Evolutionary conservation across 2,888 invertebrate genomes (phyloP), one percentile per base, ranked within the genome.

Genomic region (Oscheius sp.): DNA sequence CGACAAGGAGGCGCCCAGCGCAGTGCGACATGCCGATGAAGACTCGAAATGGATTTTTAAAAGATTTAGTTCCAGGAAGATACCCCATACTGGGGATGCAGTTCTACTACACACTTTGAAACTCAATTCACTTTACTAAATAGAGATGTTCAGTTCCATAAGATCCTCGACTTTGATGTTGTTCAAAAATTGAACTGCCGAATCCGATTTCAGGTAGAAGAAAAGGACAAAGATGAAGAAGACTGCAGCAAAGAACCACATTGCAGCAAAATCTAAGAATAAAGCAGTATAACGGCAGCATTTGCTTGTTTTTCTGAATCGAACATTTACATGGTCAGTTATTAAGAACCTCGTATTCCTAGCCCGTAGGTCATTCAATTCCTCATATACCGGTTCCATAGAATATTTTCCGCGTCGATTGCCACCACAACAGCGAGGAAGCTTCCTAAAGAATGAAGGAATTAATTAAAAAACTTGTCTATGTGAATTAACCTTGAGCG

Each of bases 301-400:
- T 11, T 71, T 68, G 35, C 79, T 74, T 2, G 83, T 81, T 72
- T 75, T 76, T 70, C 82, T 83, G 70, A 66, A 77, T 42, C 7
- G 75, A 35, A 11, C 35, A 51, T 68, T 51, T 58, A n/a, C n/a
- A 53, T 29, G 11, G 7, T 51, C n/a, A 51, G 33, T 9, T 47
- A 13, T 60, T 59, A 50, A n/a, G n/a, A 32, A 82, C 81, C 82
- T 76, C 2, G 82, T 79, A 63, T 78, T 82, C 62, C 83, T 71
- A 21, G 76, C 68, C n/a, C 84, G 70, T 21, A 85, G 66, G 58
- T 85, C 85, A 62, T 85, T 85, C 77, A 85, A 66, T 51, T 85
- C 85, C 60, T 85, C 85, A 63, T 85, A 85, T 4, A 83, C 74
- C 1, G 85, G 85, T 50, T 85, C 85, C 70, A 84, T 75, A 47